These are phyloP conservation scores for Phoebastria nigripes DNA, from an alignment of 2,797 vertebrate genomes.

Conservation along the genomic window DNA sequence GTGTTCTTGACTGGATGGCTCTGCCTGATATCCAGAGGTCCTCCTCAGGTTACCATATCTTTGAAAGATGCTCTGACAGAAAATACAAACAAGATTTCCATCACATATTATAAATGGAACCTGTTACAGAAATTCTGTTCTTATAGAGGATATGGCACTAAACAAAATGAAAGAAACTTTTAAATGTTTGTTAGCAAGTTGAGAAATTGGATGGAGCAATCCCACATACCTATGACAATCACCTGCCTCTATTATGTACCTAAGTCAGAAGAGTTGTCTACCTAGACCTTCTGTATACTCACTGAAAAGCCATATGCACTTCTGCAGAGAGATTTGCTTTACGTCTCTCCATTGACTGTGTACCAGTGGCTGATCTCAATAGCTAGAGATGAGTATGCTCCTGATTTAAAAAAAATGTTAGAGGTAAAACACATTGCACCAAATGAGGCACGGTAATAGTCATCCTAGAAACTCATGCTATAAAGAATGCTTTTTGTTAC, in stretches of 20 bases:
- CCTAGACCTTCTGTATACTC: neutral
- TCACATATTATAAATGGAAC: neutral
- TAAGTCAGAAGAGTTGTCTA: neutral
- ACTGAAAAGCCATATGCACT: neutral
- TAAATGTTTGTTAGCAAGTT: neutral
- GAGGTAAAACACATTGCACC: neutral
- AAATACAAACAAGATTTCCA: neutral
- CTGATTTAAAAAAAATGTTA: neutral
- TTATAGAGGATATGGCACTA: neutral
- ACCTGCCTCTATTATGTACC: neutral
- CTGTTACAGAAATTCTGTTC: neutral
- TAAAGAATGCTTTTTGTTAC: neutral
- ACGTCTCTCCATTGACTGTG: neutral
- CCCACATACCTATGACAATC: neutral
- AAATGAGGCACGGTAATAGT: neutral
- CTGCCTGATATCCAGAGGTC: neutral
- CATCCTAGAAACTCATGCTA: neutral
- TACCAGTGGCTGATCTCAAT: neutral
- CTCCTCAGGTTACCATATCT: neutral
- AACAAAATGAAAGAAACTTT: neutral
- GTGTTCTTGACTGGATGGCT: neutral
- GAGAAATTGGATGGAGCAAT: neutral
- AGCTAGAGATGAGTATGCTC: neutral
- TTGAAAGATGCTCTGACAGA: neutral
- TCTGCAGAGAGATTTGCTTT: neutral